Base-by-base conservation (phyloP, 2,797 vertebrate genomes). In the Sylvia borin region DNA sequence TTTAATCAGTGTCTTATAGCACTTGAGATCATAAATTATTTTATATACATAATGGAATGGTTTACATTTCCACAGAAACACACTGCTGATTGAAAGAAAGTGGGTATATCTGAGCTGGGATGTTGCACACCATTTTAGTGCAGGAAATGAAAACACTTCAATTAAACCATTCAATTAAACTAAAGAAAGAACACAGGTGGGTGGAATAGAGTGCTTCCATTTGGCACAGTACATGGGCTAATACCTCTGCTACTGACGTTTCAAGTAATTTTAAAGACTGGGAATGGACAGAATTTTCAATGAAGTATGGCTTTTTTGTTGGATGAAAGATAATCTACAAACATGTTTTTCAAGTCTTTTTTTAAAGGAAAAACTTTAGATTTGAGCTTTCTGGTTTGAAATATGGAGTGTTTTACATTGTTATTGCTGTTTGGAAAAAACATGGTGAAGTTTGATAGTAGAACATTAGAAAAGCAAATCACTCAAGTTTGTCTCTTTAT, bases 21-120 rank as follows among this genome's bases (percentile, higher is more conserved):
- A 71, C 26, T 24, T 45, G 83, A 83, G 88, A 95, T 94, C 50
- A 89, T 80, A 94, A 95, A 88, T 71, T 58, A 78, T 66, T 78
- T 61, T 61, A 83, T 54, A 72, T 22, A 20, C 4, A 12, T 74
- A 55, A 53, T 57, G 40, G 45, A 60, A 57, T 32, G 31, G 18
- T 61, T 87, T 76, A 51, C 40, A 62, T n/a, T 81, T 91, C 45
- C 55, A 73, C 5, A 1, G 71, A 75, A 94, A 34, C 19, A 47
- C 32, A 32, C 13, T 72, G 13, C 11, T 77, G 73, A 48, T 26
- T 62, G 80, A 75, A 80, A 62, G 54, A 88, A 93, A n/a, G 19
- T 72, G 24, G 31, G 7, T 75, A 70, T 70, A 47, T 48, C 67
- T 65, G 58, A 86, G 43, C 19, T 68, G 65, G 32, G 72, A 77